phyloP scores from a whole-genome alignment of 2,113 vertebrate genomes.

The Thomomys bottae region DNA sequence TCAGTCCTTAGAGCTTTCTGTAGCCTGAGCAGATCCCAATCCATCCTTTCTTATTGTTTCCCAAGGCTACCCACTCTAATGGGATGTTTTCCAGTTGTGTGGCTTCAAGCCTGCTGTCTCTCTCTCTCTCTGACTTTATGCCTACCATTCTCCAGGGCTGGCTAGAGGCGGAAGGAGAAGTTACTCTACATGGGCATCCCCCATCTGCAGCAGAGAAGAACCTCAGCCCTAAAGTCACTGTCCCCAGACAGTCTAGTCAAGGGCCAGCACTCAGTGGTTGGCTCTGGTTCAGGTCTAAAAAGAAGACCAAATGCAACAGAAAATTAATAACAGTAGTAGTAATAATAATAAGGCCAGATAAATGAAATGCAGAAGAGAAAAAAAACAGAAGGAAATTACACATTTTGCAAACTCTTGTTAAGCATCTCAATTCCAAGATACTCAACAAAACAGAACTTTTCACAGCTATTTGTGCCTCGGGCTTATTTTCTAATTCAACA shows the following conservation, averaged over 20 bases:
- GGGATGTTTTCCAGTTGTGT: neutral
- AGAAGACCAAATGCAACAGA: slow-evolving; percentile 14
- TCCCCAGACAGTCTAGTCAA: neutral
- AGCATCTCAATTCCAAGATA: slow-evolving; percentile 33
- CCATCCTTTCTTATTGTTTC: neutral
- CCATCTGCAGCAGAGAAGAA: neutral
- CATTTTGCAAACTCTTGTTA: slow-evolving; percentile 32
- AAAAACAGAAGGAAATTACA: neutral
- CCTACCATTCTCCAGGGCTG: neutral
- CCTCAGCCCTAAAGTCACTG: neutral
- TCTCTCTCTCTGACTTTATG: slow-evolving; percentile 12
- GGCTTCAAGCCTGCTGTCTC: neutral
- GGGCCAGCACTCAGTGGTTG: neutral
- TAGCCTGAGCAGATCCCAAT: neutral
- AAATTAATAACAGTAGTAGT: neutral
- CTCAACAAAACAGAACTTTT: slow-evolving; percentile 49
- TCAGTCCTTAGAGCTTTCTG: neutral
- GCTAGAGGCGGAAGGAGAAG: neutral
- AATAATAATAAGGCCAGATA: neutral
- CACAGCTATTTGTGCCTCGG: slow-evolving; percentile 48
- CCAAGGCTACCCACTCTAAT: neutral
- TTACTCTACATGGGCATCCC: too few relatives aligned
- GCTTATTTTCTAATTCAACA: slow-evolving; percentile 67
- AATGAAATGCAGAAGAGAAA: neutral
- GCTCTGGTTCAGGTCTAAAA: neutral